Conservation (phyloP, 2,888 invertebrate species). For the Megastigmus dorsalis region DNA sequence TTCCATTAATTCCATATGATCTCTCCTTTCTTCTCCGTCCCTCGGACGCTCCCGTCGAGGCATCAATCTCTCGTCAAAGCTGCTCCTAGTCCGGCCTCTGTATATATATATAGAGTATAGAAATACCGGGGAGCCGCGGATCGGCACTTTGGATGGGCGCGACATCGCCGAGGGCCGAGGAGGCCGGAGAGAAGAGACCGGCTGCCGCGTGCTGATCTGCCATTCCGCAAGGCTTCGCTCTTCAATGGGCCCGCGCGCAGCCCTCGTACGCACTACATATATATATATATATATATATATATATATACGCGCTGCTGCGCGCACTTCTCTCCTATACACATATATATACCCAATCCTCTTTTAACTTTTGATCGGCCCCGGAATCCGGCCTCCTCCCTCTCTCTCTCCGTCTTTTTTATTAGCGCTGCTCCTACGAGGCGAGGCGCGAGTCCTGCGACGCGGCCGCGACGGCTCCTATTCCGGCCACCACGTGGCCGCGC, state of each 20-base stretch:
- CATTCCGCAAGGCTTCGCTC: constrained; percentile 23
- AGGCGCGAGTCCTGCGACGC: too few species aligned
- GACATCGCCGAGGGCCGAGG: too few species aligned
- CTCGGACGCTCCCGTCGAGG: constrained; percentile 40
- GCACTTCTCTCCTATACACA: background rate
- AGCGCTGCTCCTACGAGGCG: background rate
- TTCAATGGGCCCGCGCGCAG: constrained; percentile 39
- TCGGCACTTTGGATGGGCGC: too few species aligned
- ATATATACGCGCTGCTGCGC: background rate
- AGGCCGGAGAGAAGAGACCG: too few species aligned
- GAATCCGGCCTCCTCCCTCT: constrained; percentile 22
- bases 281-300: too few species aligned
- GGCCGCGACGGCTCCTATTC: too few species aligned
- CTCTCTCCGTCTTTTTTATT: background rate
- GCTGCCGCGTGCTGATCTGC: constrained; percentile 22
- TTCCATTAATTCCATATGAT: constrained; percentile 44
- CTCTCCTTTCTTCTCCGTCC: constrained; percentile 29
- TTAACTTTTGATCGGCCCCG: constrained; percentile 37
- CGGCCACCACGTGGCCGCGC: too few species aligned
- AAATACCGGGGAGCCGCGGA: constrained; percentile 66
- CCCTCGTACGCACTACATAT: background rate
- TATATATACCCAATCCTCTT: constrained; percentile 5
- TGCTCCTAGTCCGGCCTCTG: constrained; percentile 66
- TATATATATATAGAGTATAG: too few species aligned
- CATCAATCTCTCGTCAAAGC: constrained; percentile 75